Evolutionary conservation across 2,797 vertebrate genomes (phyloP).

Genomic region (Acipenser transmontanus): DNA sequence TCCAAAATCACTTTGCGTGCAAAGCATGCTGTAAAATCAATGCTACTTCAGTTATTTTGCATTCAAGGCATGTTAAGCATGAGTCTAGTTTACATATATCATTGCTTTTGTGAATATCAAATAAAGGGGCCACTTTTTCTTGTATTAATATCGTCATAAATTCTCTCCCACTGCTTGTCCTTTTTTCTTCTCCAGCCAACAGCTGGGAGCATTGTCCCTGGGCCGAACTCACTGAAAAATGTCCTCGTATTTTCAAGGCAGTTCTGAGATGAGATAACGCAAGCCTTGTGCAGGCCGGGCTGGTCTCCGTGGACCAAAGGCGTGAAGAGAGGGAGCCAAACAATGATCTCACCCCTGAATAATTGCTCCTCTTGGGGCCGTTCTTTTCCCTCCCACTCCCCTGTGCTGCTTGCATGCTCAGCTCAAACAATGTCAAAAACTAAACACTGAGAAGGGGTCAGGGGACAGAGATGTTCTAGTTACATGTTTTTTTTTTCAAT

Average conservation of each 20-base stretch:
- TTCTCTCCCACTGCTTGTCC: constrained; percentile 18
- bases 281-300: constrained; percentile 51
- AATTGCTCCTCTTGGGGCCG: constrained; percentile 68
- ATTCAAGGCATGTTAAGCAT: constrained; percentile 30
- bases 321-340: constrained; percentile 70
- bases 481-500: constrained; percentile 19
- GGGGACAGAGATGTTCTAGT: constrained; percentile 32
- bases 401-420: constrained; percentile 39
- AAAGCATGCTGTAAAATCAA: constrained; percentile 2
- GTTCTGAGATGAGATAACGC: constrained; percentile 56
- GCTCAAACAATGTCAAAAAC: constrained; percentile 33
- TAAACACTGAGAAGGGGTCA: constrained; percentile 35
- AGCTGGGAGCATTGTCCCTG: constrained; percentile 38
- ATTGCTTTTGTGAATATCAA: not conserved
- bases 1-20: constrained; percentile 18
- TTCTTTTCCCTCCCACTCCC: constrained; percentile 38
- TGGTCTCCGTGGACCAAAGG: constrained; percentile 59
- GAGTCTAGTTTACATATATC: constrained; percentile 32
- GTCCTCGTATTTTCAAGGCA: constrained; percentile 34
- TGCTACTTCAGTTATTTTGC: constrained; percentile 32
- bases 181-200: constrained; percentile 27
- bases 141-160: constrained; percentile 17
- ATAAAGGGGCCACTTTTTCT: constrained; percentile 21
- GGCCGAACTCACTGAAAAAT: constrained; percentile 39
- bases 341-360: constrained; percentile 73